phyloP scores from a whole-genome alignment of 2,888 invertebrate species.

The Coenonympha glycerion region DNA sequence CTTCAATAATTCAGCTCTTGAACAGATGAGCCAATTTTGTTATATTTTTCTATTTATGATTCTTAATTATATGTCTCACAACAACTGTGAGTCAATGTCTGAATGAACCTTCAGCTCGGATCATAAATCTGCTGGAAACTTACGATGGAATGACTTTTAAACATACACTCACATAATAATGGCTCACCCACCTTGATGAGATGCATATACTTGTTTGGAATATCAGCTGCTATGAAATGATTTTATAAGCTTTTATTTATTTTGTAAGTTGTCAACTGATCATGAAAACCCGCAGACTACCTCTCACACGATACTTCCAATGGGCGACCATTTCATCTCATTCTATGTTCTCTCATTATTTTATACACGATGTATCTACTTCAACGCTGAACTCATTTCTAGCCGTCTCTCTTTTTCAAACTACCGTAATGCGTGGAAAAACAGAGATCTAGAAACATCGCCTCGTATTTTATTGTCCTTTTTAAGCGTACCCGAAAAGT shows the following conservation, averaged over 20 bases:
- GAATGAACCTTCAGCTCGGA: too few relatives aligned
- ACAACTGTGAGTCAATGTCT: too few relatives aligned
- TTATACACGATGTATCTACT: constrained; percentile 5
- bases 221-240: constrained; percentile 15
- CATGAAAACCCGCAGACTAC: constrained; percentile 12
- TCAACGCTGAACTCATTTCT: constrained; percentile 6
- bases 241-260: constrained; percentile 21
- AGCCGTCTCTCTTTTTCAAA: constrained; percentile 12
- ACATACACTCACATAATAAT: too few relatives aligned
- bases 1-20: too few relatives aligned
- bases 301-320: constrained; percentile 28
- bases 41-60: too few relatives aligned
- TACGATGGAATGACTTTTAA: too few relatives aligned
- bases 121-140: too few relatives aligned
- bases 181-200: too few relatives aligned
- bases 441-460: constrained; percentile 18
- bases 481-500: not conserved
- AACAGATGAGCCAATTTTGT: too few relatives aligned
- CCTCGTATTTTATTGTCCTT: constrained; percentile 4
- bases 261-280: constrained; percentile 13
- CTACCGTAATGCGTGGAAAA: constrained; percentile 10
- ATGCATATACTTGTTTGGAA: not conserved
- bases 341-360: constrained; percentile 15
- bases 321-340: constrained; percentile 26
- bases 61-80: too few relatives aligned